Percentiles rank a stretch among this genome's conserved stretches.
Conservation (phyloP, 64 coral and sea anemone species). For the Pocillopora damicornis region DNA sequence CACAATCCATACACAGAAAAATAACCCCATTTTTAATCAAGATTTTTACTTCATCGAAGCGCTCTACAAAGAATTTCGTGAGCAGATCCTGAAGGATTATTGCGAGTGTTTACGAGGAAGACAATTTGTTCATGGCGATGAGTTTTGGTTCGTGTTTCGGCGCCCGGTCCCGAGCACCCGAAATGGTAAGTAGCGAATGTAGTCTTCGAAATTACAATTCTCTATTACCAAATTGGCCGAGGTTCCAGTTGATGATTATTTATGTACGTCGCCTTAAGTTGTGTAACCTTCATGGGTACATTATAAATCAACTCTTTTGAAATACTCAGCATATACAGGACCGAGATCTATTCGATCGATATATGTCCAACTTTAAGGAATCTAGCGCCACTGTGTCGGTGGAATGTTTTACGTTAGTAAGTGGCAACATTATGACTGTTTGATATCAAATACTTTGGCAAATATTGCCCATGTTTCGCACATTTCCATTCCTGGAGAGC, state of each 20-base stretch:
- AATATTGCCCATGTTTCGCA: slow-evolving; percentile 3
- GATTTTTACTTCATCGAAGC: not conserved
- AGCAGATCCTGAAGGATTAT: not conserved
- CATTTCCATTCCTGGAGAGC: not conserved
- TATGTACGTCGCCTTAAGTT: too few relatives aligned
- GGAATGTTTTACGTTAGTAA: not conserved
- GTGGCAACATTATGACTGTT: not conserved
- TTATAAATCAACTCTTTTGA: too few relatives aligned
- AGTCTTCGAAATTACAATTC: not conserved
- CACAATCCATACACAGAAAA: too few relatives aligned
- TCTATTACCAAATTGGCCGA: not conserved
- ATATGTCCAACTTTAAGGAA: not conserved
- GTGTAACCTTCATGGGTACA: too few relatives aligned
- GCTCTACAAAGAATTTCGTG: not conserved
- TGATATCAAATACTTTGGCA: not conserved
- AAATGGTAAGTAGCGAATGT: slow-evolving; percentile 7
- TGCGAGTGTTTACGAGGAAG: not conserved
- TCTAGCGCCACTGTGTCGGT: not conserved
- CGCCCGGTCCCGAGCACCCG: slow-evolving; percentile 20
- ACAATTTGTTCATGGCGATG: slow-evolving; percentile 17
- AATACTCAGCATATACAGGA: not conserved
- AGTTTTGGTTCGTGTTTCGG: slow-evolving; percentile 43
- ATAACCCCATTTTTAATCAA: not conserved
- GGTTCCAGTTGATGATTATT: not conserved
- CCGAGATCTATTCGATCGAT: not conserved